Evolutionary conservation across 64 coral and sea anemone genomes (phyloP), one percentile per base, ranked within the genome.

Genomic region (Montipora capricornis): DNA sequence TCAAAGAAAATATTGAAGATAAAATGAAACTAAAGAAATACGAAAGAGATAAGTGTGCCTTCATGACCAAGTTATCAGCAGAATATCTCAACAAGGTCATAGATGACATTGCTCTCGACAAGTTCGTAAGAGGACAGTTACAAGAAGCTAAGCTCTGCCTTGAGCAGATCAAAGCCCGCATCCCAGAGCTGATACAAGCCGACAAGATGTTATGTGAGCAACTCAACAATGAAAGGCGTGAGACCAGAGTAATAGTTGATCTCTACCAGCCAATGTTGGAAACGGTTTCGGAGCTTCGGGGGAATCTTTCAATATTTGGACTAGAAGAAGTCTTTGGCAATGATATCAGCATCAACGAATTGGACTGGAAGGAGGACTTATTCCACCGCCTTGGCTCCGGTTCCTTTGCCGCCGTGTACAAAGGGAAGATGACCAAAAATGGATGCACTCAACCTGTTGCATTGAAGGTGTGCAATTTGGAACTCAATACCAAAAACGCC

Each of bases 121-220:
- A 2, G 8, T 89, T 61, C 60, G 74, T 67, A 10, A 22, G 16
- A 17, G 11, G 61, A 8, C 87, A 89, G 47, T 12, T 78, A 10
- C 22, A 17, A 19, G 87, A 89, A 8, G 75, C 37, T 8, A 1
- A 37, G 5, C 0, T 79, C 8, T 89, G 75, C 15, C 52, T 89
- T 5, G 11, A n/a, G 24, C 75, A 89, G 20, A 89, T 89, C 19
- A 1, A 77, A 78, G 87, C 14, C 0, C 87, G 87, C 9, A 78
- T 89, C 22, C 87, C 87, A 47, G 51, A 89, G 5, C 16, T 89
- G 22, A 89, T 89, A 9, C 13, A 79, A 8, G 87, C 87, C 20
- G 81, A 69, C 62, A 47, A 48, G 15, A 84, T 68, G 81, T 19
- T 84, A 9, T 84, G 14, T 69, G 16, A 64, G 26, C 75, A 48